Conservation (phyloP, 92 coral and sea anemone species). For the Porites evermanni region DNA sequence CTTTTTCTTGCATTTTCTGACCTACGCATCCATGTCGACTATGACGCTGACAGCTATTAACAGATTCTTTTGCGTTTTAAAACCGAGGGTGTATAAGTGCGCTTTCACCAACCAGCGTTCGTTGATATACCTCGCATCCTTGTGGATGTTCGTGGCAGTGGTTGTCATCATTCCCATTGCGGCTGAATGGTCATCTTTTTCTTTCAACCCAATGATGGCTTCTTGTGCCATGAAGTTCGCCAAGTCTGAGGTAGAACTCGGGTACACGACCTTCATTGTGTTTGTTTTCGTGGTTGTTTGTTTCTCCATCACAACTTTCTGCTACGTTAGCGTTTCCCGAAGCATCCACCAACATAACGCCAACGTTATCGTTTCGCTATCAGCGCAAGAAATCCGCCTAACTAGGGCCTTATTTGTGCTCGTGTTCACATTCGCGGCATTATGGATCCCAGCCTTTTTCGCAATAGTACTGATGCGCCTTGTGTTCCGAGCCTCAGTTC, state of each 20-base stretch:
- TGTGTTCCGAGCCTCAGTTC: not conserved
- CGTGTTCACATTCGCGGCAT: conserved; percentile 56
- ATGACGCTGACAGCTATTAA: conserved; percentile 66
- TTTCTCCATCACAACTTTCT: conserved; percentile 38
- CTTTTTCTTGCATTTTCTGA: conserved; percentile 53
- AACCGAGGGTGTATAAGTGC: conserved; percentile 51
- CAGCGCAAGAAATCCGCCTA: conserved; percentile 63
- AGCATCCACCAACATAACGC: conserved; percentile 58
- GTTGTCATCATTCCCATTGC: conserved; percentile 39
- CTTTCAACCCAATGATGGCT: conserved; percentile 46
- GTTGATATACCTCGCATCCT: conserved; percentile 23
- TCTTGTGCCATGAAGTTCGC: conserved; percentile 39
- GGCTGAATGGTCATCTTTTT: conserved; percentile 50
- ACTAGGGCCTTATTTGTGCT: conserved; percentile 59
- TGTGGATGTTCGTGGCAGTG: conserved; percentile 37
- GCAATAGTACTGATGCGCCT: conserved; percentile 8
- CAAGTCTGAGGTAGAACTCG: conserved; percentile 6
- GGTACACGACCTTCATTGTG: conserved; percentile 40
- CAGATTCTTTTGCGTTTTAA: conserved; percentile 63
- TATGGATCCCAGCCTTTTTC: conserved; percentile 50
- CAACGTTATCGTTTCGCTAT: conserved; percentile 22
- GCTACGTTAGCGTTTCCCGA: conserved; percentile 62
- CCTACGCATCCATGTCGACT: conserved; percentile 62
- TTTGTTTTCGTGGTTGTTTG: conserved; percentile 40
- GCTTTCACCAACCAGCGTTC: conserved; percentile 45